Evolutionary conservation across 2,113 vertebrate species (phyloP).

Genomic region (Hylia prasina): DNA sequence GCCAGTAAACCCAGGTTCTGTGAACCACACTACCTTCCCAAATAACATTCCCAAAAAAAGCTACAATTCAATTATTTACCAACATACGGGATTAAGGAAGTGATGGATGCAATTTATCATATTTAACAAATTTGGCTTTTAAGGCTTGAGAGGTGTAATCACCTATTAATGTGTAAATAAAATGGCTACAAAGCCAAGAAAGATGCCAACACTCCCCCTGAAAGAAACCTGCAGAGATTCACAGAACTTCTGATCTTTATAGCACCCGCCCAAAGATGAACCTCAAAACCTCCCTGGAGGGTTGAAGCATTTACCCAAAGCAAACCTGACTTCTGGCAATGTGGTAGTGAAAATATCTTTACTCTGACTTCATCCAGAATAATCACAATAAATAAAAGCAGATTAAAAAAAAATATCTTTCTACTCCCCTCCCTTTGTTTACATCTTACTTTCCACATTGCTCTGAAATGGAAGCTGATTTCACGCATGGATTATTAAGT

Average conservation of each 20-base stretch:
- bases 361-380: neutral
- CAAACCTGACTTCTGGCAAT: neutral
- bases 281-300: conserved; percentile 12
- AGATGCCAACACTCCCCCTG: neutral
- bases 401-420: neutral
- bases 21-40: neutral
- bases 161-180: neutral
- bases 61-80: neutral
- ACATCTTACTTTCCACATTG: neutral
- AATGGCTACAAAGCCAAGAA: neutral
- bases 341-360: neutral
- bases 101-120: neutral
- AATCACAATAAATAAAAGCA: neutral
- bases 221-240: neutral
- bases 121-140: conserved; percentile 1
- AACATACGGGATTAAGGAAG: neutral
- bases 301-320: neutral
- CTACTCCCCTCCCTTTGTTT: neutral
- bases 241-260: neutral
- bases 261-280: conserved; percentile 24
- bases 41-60: neutral
- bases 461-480: conserved; percentile 17
- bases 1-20: neutral
- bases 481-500: neutral
- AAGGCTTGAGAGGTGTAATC: neutral